Conservation (phyloP, 2,888 invertebrate species). For the Caenorhabditis sp. region DNA sequence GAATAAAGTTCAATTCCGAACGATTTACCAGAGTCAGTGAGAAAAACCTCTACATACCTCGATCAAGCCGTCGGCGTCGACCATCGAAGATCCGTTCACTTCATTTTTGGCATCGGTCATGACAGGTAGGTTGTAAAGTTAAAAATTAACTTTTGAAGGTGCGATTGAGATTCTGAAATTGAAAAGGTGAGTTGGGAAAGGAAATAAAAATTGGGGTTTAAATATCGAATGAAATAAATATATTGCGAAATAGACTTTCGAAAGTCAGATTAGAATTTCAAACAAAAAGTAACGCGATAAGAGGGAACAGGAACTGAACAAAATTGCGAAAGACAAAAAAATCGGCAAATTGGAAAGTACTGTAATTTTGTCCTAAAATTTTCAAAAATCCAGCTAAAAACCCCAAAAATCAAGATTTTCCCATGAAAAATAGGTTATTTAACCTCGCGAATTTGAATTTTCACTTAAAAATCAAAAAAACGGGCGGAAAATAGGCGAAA, state of each 20-base stretch:
- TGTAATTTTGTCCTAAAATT: conserved; percentile 34
- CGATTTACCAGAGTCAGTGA: too few species aligned
- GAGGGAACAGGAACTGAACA: background rate
- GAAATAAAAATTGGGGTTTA: too few species aligned
- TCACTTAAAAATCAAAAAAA: conserved; percentile 1
- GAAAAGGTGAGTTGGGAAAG: too few species aligned
- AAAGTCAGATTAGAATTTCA: too few species aligned
- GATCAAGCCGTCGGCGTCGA: conserved; percentile 77
- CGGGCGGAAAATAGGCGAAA: conserved; percentile 18
- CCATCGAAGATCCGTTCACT: conserved; percentile 68
- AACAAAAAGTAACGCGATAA: background rate
- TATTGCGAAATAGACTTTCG: too few species aligned
- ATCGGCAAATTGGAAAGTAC: conserved; percentile 38
- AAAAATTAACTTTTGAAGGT: conserved; percentile 62
- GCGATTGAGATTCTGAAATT: conserved; percentile 46
- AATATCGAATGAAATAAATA: too few species aligned
- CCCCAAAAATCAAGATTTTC: background rate
- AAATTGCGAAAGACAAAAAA: background rate
- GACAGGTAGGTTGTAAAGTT: conserved; percentile 62
- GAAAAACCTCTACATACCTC: conserved; percentile 66
- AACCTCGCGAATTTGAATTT: conserved; percentile 4
- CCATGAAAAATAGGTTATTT: background rate
- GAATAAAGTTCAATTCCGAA: too few species aligned
- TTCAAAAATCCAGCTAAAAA: conserved; percentile 5
- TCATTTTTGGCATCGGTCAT: conserved; percentile 69